Evolutionary conservation across 2,113 vertebrate species (phyloP), one percentile per base, ranked within the genome.

Genomic region (Uropsilus gracilis): DNA sequence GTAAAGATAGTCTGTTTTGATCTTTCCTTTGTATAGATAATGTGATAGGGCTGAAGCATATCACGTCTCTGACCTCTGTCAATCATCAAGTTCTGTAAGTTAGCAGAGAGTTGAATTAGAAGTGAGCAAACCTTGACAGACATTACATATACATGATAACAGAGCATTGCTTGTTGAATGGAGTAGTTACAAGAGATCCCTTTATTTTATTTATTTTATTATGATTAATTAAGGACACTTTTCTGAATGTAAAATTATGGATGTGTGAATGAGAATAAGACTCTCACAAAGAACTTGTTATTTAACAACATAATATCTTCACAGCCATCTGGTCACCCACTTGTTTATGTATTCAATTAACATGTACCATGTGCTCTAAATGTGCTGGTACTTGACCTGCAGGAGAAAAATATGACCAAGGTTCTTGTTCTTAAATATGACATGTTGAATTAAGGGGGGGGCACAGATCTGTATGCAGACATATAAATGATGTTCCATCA

Each of bases 141-240:
- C 2, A 18, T 32, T 66, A 1, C 20, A 18, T 39, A 30, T 18
- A 32, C 61, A 53, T 44, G 53, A 30, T 71, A 72, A 93, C 42
- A 64, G 55, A 39, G 30, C 86, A 69, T 66, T 77, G 34, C 59
- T 68, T 89, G 28, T 24, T 78, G 64, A 85, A n/a, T 71, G 12
- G 17, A 48, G 18, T 72, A 2, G 66, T 48, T 55, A 32, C 11
- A 55, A 32, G n/a, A 85, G 75, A 81, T 53, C 12, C 26, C 83
- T 95, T 61, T 64, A 30, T 94, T 76, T 89, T 30, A 2, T n/a
- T 69, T 81, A 22, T 92, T 89, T 87, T 85, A 77, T 7, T 48
- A 1, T 66, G 44, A 61, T 76, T 14, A 92, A 57, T 66, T 48
- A 48, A 48, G 11, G 44, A 46, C 22, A 64, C 39, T 90, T 95